Base-by-base conservation (phyloP, 2,888 invertebrate genomes). In the Biston stratarius region DNA sequence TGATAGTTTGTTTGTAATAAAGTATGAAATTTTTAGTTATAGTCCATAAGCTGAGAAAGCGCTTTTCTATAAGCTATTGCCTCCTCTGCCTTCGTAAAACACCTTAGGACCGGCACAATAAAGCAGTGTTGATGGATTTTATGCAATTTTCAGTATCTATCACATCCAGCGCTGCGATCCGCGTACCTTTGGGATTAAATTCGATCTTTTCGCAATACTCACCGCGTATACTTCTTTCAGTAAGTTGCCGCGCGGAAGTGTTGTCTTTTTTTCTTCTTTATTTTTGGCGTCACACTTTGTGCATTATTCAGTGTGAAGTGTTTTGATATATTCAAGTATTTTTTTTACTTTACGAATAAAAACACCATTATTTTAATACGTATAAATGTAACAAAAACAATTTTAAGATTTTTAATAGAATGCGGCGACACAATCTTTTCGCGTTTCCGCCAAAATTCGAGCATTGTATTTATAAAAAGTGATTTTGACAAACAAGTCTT, bases 81-180 rank as follows among this genome's bases (percentile, higher is more conserved):
- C 74, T 76, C 73, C 74, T 72, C 72, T 76, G 71, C 76, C 73
- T 71, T 79, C 73, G 74, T 65, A 77, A 82, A 81, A 78, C 76
- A 79, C 71, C 77, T 82, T 74, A 77, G 77, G 74, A 77, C 74
- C 73, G 68, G 74, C 85, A 88, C 86, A 91, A 90, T 89, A 87
- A 87, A 84, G 84, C 83, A 80, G 87, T 87, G 88, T 88, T 93
- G 93, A 94, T 92, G 88, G 93, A 92, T 92, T 92, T 92, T 93
- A 94, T 94, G 93, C 92, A 93, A 94, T 94, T 92, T 93, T 90
- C 92, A 91, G 91, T 92, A 93, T 93, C 93, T 92, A 92, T 92
- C 92, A 90, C 88, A 87, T 79, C 87, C 90, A 90, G 91, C 85
- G 87, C 87, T 77, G 83, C 83, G 83, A 83, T 77, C 82, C 84